Percentiles rank a stretch among this genome's conserved stretches.
Evolutionary conservation across 2,113 vertebrate species (phyloP).

Genomic region (Trematomus loennbergii): DNA sequence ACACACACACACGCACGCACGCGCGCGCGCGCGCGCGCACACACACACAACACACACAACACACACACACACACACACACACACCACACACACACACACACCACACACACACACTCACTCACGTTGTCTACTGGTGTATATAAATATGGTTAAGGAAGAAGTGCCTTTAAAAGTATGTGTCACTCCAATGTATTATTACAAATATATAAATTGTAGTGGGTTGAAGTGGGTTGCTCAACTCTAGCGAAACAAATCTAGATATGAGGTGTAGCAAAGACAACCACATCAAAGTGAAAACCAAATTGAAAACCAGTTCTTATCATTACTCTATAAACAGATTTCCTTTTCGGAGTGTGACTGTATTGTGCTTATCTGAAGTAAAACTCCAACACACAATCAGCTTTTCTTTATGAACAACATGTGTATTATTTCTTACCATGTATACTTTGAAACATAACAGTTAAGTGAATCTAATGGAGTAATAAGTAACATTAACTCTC

Average conservation of each 20-base stretch:
- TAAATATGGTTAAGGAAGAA: no score
- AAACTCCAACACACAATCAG: background rate
- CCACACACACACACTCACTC: no score
- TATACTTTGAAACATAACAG: no score
- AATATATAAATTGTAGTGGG: no score
- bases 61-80: constrained; percentile 3
- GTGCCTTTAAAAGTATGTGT: no score
- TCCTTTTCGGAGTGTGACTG: background rate
- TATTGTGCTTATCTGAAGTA: background rate
- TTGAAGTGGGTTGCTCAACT: no score
- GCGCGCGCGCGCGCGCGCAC: constrained; percentile 6
- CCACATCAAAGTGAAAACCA: background rate
- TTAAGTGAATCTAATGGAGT: background rate
- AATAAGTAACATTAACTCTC: background rate
- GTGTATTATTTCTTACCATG: background rate
- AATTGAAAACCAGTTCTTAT: background rate
- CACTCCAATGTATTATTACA: no score
- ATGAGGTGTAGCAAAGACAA: background rate
- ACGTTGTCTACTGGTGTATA: no score
- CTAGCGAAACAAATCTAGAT: no score
- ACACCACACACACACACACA: background rate
- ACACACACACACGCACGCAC: background rate
- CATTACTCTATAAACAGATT: background rate
- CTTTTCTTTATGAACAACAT: background rate
- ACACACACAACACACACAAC: constrained; percentile 3